A percentile compares a stretch with the other conserved stretches of the same genome.
Evolutionary conservation across 2,113 vertebrate species (phyloP).

Genomic region (Progne subis): DNA sequence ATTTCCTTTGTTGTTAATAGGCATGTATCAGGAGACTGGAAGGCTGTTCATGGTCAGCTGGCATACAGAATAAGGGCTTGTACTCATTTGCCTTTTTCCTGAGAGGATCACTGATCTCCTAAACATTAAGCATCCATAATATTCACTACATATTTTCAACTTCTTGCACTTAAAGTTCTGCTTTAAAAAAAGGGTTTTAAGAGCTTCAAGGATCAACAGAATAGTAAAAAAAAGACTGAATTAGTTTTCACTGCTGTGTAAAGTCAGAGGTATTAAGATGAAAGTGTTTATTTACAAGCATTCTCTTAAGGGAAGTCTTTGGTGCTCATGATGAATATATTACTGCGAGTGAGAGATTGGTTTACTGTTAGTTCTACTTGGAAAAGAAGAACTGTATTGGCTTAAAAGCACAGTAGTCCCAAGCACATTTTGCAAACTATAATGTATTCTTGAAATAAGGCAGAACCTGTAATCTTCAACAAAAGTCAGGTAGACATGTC

Average conservation of each 20-base stretch:
- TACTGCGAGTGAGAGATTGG: background rate
- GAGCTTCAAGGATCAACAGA: background rate
- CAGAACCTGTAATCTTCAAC: background rate
- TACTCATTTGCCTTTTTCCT: background rate
- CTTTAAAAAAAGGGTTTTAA: background rate
- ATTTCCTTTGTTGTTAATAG: background rate
- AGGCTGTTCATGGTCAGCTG: background rate
- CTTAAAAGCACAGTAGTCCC: background rate
- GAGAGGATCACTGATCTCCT: background rate
- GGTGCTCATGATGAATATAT: fast-evolving
- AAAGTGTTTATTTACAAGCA: background rate
- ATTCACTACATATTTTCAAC: background rate
- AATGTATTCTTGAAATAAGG: background rate
- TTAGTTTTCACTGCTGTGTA: background rate
- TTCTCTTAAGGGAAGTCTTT: background rate
- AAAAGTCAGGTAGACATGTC: background rate
- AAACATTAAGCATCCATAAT: background rate
- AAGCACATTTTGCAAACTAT: background rate
- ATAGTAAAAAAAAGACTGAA: background rate
- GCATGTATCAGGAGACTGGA: background rate
- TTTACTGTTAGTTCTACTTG: background rate
- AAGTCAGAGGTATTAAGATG: background rate
- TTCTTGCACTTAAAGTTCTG: background rate
- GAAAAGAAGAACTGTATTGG: background rate
- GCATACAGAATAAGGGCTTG: background rate